Base-by-base conservation (phyloP, 2,888 invertebrate species). In the Phyllotreta striolata region DNA sequence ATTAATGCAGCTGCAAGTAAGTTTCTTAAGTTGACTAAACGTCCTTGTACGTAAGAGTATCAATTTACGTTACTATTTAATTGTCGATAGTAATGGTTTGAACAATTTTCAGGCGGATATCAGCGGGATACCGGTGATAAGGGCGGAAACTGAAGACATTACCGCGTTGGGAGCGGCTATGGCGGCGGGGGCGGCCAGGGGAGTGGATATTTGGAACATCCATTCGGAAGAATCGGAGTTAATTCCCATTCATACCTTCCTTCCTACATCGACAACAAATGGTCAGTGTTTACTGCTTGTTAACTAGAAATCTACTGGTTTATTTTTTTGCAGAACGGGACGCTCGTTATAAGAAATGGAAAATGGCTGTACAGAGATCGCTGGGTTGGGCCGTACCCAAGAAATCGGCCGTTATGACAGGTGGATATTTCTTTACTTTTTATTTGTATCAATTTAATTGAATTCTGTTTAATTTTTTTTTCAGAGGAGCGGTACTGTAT, bases 121-220 rank as follows among this genome's bases (percentile, higher is more conserved):
- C 9, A 87, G 91, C 54, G 98, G 98, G 0, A 89, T 96, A 70
- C 91, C 94, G 65, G 94, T 98, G 38, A 91, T 94, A 90, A 76
- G 95, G 8, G 92, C 96, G 9, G 89, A 90, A 61, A 86, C 92
- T 79, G 87, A 91, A 74, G 97, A 98, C 81, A 93, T 96, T 73
- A 94, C 96, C 0, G 91, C 96, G 0, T 84, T 98, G 71, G 98
- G 98, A 24, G 96, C 90, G 39, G 98, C 96, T 0, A 91, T 98
- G 85, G 94, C 91, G 38, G 98, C 98, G 6, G 95, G 93, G 7
- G 85, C 86, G 60, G 93, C 95, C 1, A 72, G 73, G 49, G 81
- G 80, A 35, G 85, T 92, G 13, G 85, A 85, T 60, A 85, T 90
- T 34, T 91, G 91, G 88, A 85, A 88, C 74, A 81, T 91, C n/a